These are phyloP conservation scores for Spongilla lacustris DNA, from an alignment of 37 sponge, comb jelly and placozoan genomes.

Conservation along the genomic window DNA sequence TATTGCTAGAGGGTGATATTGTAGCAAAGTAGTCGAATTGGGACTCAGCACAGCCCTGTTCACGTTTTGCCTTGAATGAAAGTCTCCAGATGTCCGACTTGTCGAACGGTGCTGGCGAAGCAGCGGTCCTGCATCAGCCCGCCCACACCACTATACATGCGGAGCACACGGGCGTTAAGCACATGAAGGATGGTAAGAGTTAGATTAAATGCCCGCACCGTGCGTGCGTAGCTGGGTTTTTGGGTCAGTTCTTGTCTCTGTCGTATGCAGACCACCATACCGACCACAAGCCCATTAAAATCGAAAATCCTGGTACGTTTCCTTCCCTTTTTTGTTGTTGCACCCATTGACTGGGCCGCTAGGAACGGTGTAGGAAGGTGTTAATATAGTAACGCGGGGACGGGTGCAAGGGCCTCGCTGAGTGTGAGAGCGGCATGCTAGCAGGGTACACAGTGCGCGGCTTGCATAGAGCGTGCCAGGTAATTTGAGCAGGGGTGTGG, in stretches of 20 bases:
- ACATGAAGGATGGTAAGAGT: neutral
- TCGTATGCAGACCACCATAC: neutral
- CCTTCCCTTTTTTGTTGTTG: too few species aligned
- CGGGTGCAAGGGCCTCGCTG: neutral
- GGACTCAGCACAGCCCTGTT: neutral
- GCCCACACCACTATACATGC: neutral
- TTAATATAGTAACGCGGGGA: too few species aligned
- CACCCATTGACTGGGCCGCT: too few species aligned
- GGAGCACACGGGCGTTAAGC: neutral
- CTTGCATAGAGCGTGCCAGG: neutral
- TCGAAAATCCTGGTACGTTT: too few species aligned
- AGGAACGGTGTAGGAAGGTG: neutral
- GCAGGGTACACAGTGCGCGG: neutral
- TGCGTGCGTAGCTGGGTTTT: too few species aligned
- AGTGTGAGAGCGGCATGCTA: neutral
- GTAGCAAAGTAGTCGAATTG: too few species aligned
- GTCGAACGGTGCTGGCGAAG: neutral
- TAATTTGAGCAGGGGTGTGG: neutral
- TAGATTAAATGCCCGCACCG: neutral
- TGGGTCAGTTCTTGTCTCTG: too few species aligned
- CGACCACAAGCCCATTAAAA: neutral
- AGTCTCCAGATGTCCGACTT: neutral
- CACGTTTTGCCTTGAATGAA: neutral
- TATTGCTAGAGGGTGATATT: neutral
- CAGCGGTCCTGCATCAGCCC: neutral